Conservation (phyloP, 2,113 vertebrate species). For the Aviceda subcristata region DNA sequence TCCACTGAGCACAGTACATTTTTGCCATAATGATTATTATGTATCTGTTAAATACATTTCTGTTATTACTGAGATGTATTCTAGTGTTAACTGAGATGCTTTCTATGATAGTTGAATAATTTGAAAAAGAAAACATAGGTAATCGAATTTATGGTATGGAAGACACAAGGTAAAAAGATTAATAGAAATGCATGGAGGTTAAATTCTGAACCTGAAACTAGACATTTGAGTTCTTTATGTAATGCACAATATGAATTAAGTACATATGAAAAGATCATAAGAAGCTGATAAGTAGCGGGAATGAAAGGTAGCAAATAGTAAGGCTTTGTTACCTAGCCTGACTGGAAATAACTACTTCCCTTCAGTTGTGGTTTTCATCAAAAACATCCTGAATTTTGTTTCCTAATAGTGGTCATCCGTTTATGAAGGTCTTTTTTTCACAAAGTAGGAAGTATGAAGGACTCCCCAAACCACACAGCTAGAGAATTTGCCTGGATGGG, state of each 20-base stretch:
- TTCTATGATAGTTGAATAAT: conserved; percentile 1
- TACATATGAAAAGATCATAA: neutral
- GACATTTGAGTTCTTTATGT: neutral
- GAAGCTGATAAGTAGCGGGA: neutral
- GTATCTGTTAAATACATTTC: neutral
- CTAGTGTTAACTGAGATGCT: neutral
- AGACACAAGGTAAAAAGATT: neutral
- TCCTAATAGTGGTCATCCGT: neutral
- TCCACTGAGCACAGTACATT: conserved; percentile 5
- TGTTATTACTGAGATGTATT: neutral
- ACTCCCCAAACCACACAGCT: neutral
- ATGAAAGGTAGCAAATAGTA: neutral
- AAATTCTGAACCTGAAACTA: neutral
- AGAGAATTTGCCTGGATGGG: neutral
- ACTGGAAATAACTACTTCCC: neutral
- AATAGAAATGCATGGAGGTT: neutral
- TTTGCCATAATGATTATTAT: neutral
- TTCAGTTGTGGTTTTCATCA: neutral
- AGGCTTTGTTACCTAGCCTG: neutral
- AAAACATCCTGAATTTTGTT: neutral
- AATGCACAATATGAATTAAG: neutral
- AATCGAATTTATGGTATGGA: neutral
- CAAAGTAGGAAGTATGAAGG: neutral
- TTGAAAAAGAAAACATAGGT: neutral
- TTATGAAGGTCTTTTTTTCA: neutral